Percentiles rank a stretch among this genome's conserved stretches.
phyloP scores from a whole-genome alignment of 2,888 invertebrate species.

The Nephrotoma guestfalica region DNA sequence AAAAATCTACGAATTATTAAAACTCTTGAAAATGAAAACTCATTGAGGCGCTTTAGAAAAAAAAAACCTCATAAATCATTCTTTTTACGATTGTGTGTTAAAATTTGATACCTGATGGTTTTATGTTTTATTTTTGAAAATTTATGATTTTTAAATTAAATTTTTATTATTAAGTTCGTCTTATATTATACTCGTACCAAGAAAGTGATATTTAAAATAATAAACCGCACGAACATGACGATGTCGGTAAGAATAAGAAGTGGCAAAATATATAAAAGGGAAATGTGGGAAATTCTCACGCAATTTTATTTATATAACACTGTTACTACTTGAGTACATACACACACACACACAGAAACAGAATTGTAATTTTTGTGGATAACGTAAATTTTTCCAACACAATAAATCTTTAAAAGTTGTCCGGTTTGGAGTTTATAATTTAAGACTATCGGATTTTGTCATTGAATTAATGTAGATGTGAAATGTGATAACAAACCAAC shows the following conservation, averaged over 20 bases:
- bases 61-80: background rate
- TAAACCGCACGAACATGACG: background rate
- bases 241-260: background rate
- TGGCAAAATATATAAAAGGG: background rate
- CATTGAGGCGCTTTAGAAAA: background rate
- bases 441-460: background rate
- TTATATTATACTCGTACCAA: no score
- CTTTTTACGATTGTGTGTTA: background rate
- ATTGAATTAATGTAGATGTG: no score
- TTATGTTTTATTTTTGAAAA: background rate
- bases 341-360: background rate
- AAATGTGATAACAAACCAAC: no score
- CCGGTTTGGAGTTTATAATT: background rate
- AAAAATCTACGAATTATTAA: background rate
- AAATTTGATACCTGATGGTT: background rate
- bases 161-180: background rate
- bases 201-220: background rate
- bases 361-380: background rate
- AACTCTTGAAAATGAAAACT: background rate
- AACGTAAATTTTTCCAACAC: background rate
- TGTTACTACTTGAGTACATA: background rate
- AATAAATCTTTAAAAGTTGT: background rate
- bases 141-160: background rate
- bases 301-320: background rate
- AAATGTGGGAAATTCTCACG: background rate